Evolutionary conservation across 2,888 invertebrate genomes (phyloP).

Genomic region (Mimas tiliae): DNA sequence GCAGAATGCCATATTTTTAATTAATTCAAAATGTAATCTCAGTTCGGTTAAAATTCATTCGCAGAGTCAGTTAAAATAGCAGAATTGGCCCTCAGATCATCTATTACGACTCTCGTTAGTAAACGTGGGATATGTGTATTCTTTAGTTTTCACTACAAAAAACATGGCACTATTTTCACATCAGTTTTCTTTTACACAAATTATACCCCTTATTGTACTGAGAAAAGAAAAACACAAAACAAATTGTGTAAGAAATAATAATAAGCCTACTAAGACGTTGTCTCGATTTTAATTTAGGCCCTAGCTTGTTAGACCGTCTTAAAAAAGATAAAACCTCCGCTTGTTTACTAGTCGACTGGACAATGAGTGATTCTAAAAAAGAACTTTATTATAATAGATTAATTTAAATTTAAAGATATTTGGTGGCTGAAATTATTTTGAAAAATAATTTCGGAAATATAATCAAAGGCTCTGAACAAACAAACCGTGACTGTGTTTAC

Average conservation of each 20-base stretch:
- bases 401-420: background rate
- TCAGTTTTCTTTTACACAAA: background rate
- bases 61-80: too few species aligned
- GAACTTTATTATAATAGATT: background rate
- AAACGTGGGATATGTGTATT: too few species aligned
- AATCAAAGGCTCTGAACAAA: slow-evolving; percentile 39
- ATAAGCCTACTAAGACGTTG: too few species aligned
- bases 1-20: too few species aligned
- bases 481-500: slow-evolving; percentile 50
- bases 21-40: too few species aligned
- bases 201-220: background rate
- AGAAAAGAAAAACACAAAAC: background rate
- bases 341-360: background rate
- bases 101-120: too few species aligned
- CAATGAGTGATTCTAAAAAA: background rate
- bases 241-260: too few species aligned
- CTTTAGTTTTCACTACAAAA: too few species aligned
- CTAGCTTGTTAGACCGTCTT: background rate
- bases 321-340: background rate
- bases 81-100: too few species aligned
- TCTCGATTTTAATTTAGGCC: background rate
- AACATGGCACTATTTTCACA: too few species aligned
- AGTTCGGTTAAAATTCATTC: too few species aligned
- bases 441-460: slow-evolving; percentile 27
- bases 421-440: slow-evolving; percentile 29